Evolutionary conservation across 2,797 vertebrate species (phyloP).

Genomic region (Micromesistius poutassou): DNA sequence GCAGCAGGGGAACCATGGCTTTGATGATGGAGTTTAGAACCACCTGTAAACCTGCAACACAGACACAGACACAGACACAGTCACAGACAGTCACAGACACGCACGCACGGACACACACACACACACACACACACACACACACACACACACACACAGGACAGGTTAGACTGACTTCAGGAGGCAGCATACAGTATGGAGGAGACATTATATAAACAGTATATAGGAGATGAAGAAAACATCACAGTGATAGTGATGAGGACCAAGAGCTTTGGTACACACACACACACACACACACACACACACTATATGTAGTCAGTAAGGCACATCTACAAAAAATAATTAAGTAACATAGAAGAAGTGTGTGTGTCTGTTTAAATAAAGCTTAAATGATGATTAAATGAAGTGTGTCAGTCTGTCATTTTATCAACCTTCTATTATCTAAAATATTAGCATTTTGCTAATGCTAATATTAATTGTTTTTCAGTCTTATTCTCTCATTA

Average conservation of each 20-base stretch:
- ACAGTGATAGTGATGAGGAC: too few relatives aligned
- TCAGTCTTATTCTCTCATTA: neutral
- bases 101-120: slow-evolving; percentile 25
- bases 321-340: neutral
- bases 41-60: slow-evolving; percentile 90
- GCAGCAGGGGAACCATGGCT: slow-evolving; percentile 98
- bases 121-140: neutral
- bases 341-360: neutral
- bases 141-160: neutral
- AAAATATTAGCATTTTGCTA: neutral
- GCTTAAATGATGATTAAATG: neutral
- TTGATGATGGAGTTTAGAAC: slow-evolving; percentile 99
- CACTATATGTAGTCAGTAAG: too few relatives aligned
- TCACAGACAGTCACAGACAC: slow-evolving; percentile 28
- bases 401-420: neutral
- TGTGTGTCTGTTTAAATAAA: neutral
- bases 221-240: neutral
- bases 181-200: neutral
- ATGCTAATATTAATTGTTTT: neutral
- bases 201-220: neutral
- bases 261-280: too few relatives aligned
- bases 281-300: too few relatives aligned
- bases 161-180: neutral
- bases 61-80: neutral
- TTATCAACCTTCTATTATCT: neutral